Evolutionary conservation across 2,797 vertebrate species (phyloP), one percentile per base, ranked within the genome.

Genomic region (Moxostoma hubbsi): DNA sequence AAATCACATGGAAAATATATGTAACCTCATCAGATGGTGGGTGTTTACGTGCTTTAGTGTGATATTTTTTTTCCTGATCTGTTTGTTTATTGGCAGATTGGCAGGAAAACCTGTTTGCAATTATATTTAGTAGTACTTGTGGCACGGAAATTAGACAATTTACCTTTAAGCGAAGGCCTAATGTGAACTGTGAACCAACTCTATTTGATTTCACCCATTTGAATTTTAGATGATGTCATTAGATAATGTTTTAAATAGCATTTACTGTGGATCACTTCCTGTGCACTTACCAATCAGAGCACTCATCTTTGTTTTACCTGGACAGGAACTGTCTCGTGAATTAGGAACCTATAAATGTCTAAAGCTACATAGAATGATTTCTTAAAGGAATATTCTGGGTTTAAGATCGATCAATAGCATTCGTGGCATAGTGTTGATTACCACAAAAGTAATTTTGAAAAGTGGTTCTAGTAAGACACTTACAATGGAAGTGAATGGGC

Each of bases 231-330:
- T 64, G 15, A 64, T 46, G 43, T 7, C 51, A 66, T 75, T 77
- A 77, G 46, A 51, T 71, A 64, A 72, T 72, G 43, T 72, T 72
- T 71, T 54, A 79, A 79, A 77, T 54, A 57, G 77, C 69, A 77
- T 77, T 77, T 70, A 62, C 66, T 53, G n/a, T 9, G 51, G 46
- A 62, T 66, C 5, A 47, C 75, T 62, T 70, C 66, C 66, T 63
- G 47, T 70, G 58, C 68, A 63, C 58, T 78, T 71, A 78, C 16
- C 67, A 71, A 55, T 71, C 75, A 54, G 66, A 15, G 55, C 74
- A 15, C 6, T 16, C 7, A 47, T 72, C 68, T 65, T 72, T 50
- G n/a, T 47, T n/a, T 24, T 18, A 49, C 69, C 61, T 47, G 12
- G 9, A 9, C 55, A 43, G 55, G 8, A 24, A 36, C 36, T 36